Evolutionary conservation across 2,797 vertebrate species (phyloP).

Genomic region (Semaprochilodus insignis): DNA sequence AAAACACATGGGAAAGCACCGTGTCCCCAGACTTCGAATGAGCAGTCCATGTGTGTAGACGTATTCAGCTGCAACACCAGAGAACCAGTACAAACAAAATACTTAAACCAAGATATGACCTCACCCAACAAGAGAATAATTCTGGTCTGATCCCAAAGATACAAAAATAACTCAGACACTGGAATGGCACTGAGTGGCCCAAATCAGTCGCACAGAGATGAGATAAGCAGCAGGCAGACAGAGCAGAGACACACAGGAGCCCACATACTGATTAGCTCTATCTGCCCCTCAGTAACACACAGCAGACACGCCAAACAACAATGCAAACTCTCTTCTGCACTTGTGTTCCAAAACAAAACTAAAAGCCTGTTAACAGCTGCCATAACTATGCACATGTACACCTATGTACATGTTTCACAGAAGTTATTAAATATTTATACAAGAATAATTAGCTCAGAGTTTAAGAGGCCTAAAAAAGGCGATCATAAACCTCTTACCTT

Average conservation of each 20-base stretch:
- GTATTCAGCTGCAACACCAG: background rate
- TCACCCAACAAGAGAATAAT: background rate
- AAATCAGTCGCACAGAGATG: slow-evolving; percentile 28
- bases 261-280: slow-evolving; percentile 40
- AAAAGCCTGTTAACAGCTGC: background rate
- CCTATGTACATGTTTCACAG: background rate
- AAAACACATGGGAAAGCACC: too few relatives aligned
- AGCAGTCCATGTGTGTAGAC: background rate
- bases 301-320: slow-evolving; percentile 10
- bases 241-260: slow-evolving; percentile 48
- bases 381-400: background rate
- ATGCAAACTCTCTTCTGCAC: background rate
- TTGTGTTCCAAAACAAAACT: background rate
- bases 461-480: too few relatives aligned
- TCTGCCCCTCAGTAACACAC: slow-evolving; percentile 28
- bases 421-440: background rate
- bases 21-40: background rate
- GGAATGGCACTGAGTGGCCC: slow-evolving; percentile 11
- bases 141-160: slow-evolving; percentile 16
- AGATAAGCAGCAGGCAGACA: slow-evolving; percentile 31
- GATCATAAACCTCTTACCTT: slow-evolving; percentile 81
- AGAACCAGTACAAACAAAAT: slow-evolving; percentile 1
- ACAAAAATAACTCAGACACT: slow-evolving; percentile 9
- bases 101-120: slow-evolving; percentile 2
- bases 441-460: background rate